These are phyloP conservation scores for Chelonus formosanus DNA, from an alignment of 2,888 invertebrate species.

Conservation along the genomic window DNA sequence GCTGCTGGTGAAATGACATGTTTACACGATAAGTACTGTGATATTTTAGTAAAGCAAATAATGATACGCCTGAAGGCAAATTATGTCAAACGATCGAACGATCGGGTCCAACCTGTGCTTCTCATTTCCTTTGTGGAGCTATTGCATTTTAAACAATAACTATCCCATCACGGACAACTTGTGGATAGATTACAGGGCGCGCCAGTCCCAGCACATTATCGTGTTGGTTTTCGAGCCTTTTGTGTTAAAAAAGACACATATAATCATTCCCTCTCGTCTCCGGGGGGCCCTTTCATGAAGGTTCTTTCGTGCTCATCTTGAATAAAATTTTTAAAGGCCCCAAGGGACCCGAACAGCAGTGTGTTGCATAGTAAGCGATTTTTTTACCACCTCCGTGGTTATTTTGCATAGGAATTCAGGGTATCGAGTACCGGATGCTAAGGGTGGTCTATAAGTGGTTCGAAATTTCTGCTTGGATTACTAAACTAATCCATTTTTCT, in stretches of 20 bases:
- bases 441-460: slow-evolving; percentile 32
- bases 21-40: slow-evolving; percentile 56
- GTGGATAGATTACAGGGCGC: slow-evolving; percentile 62
- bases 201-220: slow-evolving; percentile 61
- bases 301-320: slow-evolving; percentile 16
- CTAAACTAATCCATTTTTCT: background rate
- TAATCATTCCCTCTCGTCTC: slow-evolving; percentile 56
- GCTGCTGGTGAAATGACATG: slow-evolving; percentile 47
- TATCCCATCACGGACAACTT: slow-evolving; percentile 59
- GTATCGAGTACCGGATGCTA: slow-evolving; percentile 34
- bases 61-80: slow-evolving; percentile 50
- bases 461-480: background rate
- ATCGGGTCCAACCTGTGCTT: slow-evolving; percentile 2
- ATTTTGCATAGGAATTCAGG: slow-evolving; percentile 49
- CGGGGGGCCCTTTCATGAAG: background rate
- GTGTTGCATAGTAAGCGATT: slow-evolving; percentile 44
- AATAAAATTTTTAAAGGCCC: slow-evolving; percentile 20
- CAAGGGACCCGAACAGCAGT: slow-evolving; percentile 22
- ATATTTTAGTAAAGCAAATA: slow-evolving; percentile 60
- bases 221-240: slow-evolving; percentile 67
- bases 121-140: slow-evolving; percentile 7
- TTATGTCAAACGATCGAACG: slow-evolving; percentile 13
- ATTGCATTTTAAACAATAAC: slow-evolving; percentile 61
- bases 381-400: slow-evolving; percentile 31
- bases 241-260: slow-evolving; percentile 65